Base-by-base conservation (phyloP, 2,888 invertebrate species). In the Cheilosia impressa region DNA sequence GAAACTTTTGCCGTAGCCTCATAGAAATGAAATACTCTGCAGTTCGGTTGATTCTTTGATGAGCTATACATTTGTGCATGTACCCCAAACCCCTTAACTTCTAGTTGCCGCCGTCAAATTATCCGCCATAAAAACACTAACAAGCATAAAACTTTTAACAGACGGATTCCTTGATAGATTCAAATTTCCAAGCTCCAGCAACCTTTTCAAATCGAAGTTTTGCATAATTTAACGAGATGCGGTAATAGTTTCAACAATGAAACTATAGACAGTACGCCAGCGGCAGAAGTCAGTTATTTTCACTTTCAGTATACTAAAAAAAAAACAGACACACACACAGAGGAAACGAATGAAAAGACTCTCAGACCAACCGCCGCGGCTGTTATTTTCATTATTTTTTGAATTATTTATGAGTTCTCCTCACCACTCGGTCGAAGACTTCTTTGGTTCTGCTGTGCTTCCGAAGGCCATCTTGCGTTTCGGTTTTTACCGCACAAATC, bases 401-500 rank as follows among this genome's bases (percentile, higher is more conserved):
- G 52, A 53, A 53, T 53, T 53, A 53, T 53, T 53, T 53, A 53
- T 53, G 52, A 53, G 52, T 53, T 53, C 52, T 53, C 22, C 6
- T n/a, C 52, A 10, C 9, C 17, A 17, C 19, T 47, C 9, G 19
- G 9, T 52, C 24, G 4, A 15, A 27, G 27, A 53, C n/a, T 10
- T 15, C 52, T 53, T 53, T 53, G 22, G 22, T 47, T 24, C 24
- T 22, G 24, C 27, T 53, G 19, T 52, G 22, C 52, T 47, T 24
- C 24, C 15, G 52, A 53, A 53, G 52, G 52, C 24, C 52, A 53
- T 52, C n/a, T 22, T 53, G 13, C 5, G 52, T 13, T 53, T 53
- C 24, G 24, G n/a, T 45, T 45, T 45, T 19, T 45, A 47, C 19
- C 31, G 27, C 45, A 45, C 45, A 19, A 19, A 17, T 47, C 9